Base-by-base conservation (phyloP, 2,113 vertebrate genomes). In the Verasper variegatus region DNA sequence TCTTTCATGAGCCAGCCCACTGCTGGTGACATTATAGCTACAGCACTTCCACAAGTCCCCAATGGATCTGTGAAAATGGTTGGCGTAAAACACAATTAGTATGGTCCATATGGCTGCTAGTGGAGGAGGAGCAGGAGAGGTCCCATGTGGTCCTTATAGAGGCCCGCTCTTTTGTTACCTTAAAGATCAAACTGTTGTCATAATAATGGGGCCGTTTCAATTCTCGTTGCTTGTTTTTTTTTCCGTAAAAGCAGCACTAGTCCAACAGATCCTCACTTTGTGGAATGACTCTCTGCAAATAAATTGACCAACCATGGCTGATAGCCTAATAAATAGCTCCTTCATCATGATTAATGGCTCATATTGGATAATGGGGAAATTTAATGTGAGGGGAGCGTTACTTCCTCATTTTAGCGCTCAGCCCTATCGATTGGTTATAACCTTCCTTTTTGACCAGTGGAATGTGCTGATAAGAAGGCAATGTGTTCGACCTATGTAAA, bases 1-100 rank as follows among this genome's bases (percentile, higher is more conserved):
- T 95, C 91, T 94, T 93, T 94, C 92, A 94, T 92, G 88, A 94
- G 90, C 82, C 88, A 80, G 85, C 82, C 89, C 84, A 85, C 84
- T 85, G 89, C 91, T 92, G 88, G 86, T 93, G 92, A 93, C 90
- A 90, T 90, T 88, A 92, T 88, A 91, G 89, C 89, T 89, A 86
- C 86, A 78, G 87, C 91, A 87, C 91, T 88, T 87, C 83, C 86
- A 83, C 85, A 90, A 93, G 91, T 91, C 92, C 93, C 94, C 84
- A 49, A 86, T 90, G 93, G 89, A 90, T 89, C 68, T 20, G 82
- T 77, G 88, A 89, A 91, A 94, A 93, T 86, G 92, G 88, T 82
- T 76, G 92, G 88, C 85, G 89, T 93, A 90, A 91, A 93, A 92
- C 88, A 91, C 91, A 93, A 93, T 93, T 92, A 93, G 91, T 77